These are phyloP conservation scores for Rhopalosiphum nymphaeae DNA, from an alignment of 2,888 invertebrate genomes.

Conservation along the genomic window DNA sequence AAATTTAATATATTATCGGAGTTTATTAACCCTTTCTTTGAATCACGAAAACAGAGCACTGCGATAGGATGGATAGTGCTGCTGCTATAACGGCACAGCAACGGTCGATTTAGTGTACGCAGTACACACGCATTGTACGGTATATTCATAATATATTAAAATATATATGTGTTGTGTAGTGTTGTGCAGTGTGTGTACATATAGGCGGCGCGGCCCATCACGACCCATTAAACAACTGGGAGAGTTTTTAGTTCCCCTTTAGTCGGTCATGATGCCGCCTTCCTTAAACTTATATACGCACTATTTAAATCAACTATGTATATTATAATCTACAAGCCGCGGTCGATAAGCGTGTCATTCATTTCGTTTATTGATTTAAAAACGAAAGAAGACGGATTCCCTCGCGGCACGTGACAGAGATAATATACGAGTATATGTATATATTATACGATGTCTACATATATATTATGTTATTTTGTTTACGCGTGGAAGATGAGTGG, in stretches of 20 bases:
- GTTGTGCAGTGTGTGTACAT: background rate
- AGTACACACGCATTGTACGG: background rate
- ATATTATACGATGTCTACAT: background rate
- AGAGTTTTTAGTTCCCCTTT: background rate
- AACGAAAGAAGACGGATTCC: background rate
- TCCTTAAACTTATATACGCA: background rate
- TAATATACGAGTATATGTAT: background rate
- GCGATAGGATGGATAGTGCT: background rate
- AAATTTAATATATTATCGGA: slow-evolving; percentile 7
- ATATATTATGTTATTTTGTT: background rate
- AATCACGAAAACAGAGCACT: background rate
- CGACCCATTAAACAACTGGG: slow-evolving; percentile 38
- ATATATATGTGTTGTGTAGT: background rate
- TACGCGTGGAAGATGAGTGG: background rate
- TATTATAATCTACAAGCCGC: background rate
- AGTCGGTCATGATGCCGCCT: background rate
- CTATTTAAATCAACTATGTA: background rate
- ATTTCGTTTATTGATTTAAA: slow-evolving; percentile 39
- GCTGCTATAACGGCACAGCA: background rate
- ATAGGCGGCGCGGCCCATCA: background rate
- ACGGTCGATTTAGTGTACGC: slow-evolving; percentile 30
- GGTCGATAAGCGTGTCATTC: slow-evolving; percentile 33
- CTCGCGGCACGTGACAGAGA: background rate
- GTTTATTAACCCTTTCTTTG: slow-evolving; percentile 25
- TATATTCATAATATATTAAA: background rate